Percentiles rank a stretch among this genome's conserved stretches.
Conservation (phyloP, 2,888 invertebrate species). For the Seira ritae region DNA sequence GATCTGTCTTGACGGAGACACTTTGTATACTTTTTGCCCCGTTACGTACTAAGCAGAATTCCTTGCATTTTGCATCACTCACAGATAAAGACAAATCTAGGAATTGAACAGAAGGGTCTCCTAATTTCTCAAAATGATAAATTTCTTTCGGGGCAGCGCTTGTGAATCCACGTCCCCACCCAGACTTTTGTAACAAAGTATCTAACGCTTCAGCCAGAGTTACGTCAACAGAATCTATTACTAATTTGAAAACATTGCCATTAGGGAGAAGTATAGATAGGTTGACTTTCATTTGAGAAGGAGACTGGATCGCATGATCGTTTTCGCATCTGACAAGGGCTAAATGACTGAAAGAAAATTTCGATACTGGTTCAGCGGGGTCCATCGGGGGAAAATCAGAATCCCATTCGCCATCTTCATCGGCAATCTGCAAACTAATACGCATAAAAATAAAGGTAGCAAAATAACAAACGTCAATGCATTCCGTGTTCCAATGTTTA, state of each 20-base stretch:
- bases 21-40: constrained; percentile 73
- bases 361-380: constrained; percentile 90
- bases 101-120: constrained; percentile 62
- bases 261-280: constrained; percentile 70
- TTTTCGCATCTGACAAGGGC: constrained; percentile 81
- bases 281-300: constrained; percentile 41
- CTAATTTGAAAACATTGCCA: constrained; percentile 59
- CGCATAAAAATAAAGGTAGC: constrained; percentile 75
- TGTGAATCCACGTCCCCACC: constrained; percentile 62
- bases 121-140: constrained; percentile 72
- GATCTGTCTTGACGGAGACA: constrained; percentile 41
- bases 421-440: constrained; percentile 92
- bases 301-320: constrained; percentile 44
- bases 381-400: constrained; percentile 95
- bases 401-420: constrained; percentile 97
- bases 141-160: constrained; percentile 41
- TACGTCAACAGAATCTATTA: constrained; percentile 59
- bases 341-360: constrained; percentile 93
- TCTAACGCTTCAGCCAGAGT: constrained; percentile 65
- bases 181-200: constrained; percentile 66
- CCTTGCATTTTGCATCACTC: constrained; percentile 68
- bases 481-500: no score
- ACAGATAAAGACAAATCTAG: constrained; percentile 62
- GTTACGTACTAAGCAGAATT: constrained; percentile 72
- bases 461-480: background rate